Conservation (phyloP, 2,888 invertebrate species). For the Philonicus albiceps region DNA sequence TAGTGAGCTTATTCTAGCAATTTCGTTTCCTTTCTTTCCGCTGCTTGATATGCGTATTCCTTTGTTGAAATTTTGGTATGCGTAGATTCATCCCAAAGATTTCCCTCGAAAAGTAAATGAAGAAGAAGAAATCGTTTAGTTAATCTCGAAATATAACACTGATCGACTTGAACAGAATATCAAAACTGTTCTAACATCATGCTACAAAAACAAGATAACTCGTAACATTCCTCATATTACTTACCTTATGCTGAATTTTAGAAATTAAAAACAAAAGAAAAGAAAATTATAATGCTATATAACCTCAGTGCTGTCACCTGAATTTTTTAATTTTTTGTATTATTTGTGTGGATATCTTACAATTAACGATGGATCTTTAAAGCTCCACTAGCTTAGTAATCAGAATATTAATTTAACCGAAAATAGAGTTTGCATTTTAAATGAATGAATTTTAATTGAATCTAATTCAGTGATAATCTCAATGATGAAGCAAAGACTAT, state of each 20-base stretch:
- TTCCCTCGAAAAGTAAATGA: neutral
- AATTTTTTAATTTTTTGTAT: neutral
- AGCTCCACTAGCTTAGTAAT: too few relatives aligned
- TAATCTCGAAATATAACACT: neutral
- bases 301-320: neutral
- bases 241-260: neutral
- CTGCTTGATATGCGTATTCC: neutral
- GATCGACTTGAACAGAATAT: neutral
- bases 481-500: too few relatives aligned
- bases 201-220: neutral
- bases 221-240: neutral
- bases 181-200: neutral
- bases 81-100: neutral
- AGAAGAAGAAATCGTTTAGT: neutral
- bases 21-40: neutral
- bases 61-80: neutral
- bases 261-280: neutral
- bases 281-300: neutral
- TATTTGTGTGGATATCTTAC: neutral
- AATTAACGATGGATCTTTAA: neutral
- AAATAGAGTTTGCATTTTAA: too few relatives aligned
- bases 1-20: neutral
- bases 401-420: too few relatives aligned
- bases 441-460: too few relatives aligned
- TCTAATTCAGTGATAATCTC: too few relatives aligned